Conservation (phyloP, 1,140 invertebrate species). For the Lerema accius region DNA sequence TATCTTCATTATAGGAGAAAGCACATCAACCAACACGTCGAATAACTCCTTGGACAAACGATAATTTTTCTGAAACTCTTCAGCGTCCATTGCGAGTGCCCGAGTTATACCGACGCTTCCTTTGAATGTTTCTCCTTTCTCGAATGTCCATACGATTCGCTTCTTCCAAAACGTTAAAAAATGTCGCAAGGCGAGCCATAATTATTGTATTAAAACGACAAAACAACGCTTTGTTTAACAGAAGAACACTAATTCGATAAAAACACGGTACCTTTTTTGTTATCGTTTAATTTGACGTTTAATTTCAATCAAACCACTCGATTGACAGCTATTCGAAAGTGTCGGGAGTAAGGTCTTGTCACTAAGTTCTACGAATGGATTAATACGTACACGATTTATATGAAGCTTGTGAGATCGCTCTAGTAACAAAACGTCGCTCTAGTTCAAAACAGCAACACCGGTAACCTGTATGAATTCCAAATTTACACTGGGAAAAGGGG, state of each 20-base stretch:
- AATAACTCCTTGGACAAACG: constrained; percentile 4
- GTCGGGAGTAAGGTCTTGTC: constrained; percentile 7
- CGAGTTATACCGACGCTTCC: background rate
- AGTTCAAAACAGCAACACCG: no score
- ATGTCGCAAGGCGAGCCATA: background rate
- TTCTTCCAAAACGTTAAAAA: background rate
- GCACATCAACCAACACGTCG: background rate
- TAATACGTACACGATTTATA: no score
- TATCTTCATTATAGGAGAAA: background rate
- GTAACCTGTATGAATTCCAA: no score
- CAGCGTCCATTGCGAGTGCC: background rate
- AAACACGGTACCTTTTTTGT: background rate
- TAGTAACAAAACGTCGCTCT: no score
- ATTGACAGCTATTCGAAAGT: background rate
- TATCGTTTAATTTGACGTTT: background rate
- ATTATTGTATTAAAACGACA: background rate
- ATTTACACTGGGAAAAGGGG: no score
- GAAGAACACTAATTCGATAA: no score
- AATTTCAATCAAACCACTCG: no score
- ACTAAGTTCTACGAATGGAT: no score
- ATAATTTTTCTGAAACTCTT: background rate
- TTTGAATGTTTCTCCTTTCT: background rate
- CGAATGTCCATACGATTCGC: background rate
- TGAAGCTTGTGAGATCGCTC: no score
- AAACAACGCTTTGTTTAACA: no score